Percentiles rank a stretch among this genome's conserved stretches.
phyloP scores from a whole-genome alignment of 2,888 invertebrate species.

The Ernsta delagoae region DNA sequence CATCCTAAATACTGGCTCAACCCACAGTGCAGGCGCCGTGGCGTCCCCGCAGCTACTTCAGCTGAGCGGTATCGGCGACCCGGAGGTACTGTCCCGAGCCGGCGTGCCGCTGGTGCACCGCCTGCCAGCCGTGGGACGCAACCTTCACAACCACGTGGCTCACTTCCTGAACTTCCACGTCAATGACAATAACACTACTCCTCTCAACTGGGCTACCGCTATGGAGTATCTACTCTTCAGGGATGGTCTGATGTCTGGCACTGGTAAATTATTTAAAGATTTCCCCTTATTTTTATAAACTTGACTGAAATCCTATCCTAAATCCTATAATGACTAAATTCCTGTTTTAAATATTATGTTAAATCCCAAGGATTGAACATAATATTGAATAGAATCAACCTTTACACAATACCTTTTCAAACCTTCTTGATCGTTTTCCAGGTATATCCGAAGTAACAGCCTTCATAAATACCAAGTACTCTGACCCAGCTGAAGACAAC shows the following conservation, averaged over 20 bases:
- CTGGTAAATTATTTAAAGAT: slow-evolving; percentile 87
- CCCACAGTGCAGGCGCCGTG: slow-evolving; percentile 91
- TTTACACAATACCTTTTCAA: neutral
- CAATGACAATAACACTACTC: slow-evolving; percentile 93
- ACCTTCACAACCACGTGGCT: slow-evolving; percentile 94
- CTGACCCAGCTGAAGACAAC: slow-evolving; percentile 89
- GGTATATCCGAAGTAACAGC: slow-evolving; percentile 94
- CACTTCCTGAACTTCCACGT: slow-evolving; percentile 91
- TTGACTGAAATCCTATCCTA: no score
- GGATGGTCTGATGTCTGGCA: slow-evolving; percentile 95
- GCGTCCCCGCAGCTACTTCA: slow-evolving; percentile 97
- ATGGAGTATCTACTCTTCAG: slow-evolving; percentile 95
- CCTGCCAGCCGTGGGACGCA: slow-evolving; percentile 92
- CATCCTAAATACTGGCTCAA: no score
- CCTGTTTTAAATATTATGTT: no score
- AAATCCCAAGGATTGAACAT: no score
- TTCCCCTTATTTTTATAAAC: no score
- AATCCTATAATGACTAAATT: no score
- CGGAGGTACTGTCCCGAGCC: slow-evolving; percentile 86
- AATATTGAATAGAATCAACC: no score
- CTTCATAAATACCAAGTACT: slow-evolving; percentile 92
- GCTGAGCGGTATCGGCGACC: slow-evolving; percentile 94
- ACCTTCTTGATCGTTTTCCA: slow-evolving; percentile 49
- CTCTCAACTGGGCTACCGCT: slow-evolving; percentile 96
- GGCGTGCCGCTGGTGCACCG: slow-evolving; percentile 89